These are phyloP conservation scores for Phyllotreta cruciferae DNA, from an alignment of 2,888 invertebrate genomes.

Conservation along the genomic window DNA sequence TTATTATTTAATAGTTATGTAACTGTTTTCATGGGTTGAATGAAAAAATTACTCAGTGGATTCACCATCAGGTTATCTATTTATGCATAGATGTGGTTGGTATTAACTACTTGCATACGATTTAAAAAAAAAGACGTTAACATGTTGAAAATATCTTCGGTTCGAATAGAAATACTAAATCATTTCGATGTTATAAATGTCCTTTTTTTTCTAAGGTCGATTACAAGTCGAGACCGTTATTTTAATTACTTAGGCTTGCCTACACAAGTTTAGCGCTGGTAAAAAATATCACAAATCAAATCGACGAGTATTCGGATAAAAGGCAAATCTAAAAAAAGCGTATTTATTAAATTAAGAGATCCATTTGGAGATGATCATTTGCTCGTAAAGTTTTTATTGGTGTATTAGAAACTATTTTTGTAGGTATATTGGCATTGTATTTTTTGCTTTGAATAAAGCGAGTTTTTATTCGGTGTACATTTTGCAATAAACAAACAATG, in stretches of 20 bases:
- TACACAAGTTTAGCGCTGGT: slow-evolving; percentile 7
- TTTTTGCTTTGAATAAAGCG: too few species aligned
- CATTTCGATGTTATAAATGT: slow-evolving; percentile 15
- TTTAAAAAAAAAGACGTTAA: slow-evolving; percentile 3
- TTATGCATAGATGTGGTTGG: neutral
- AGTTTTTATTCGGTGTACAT: too few species aligned
- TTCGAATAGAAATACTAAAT: slow-evolving; percentile 18
- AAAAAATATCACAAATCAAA: slow-evolving; percentile 13
- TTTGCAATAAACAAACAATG: too few species aligned
- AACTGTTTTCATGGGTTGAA: too few species aligned
- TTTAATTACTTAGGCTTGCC: slow-evolving; percentile 19
- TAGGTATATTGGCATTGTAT: too few species aligned
- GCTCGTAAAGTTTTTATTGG: too few species aligned
- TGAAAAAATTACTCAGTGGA: too few species aligned
- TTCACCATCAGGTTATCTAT: too few species aligned
- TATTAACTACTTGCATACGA: slow-evolving; percentile 8
- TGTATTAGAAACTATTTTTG: too few species aligned
- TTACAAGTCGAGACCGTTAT: slow-evolving; percentile 18
- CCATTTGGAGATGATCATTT: too few species aligned
- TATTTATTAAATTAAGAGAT: too few species aligned
- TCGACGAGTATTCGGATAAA: slow-evolving; percentile 9
- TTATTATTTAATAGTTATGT: too few species aligned
- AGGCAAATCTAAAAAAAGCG: neutral
- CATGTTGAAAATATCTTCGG: slow-evolving; percentile 10
- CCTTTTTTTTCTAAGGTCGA: slow-evolving; percentile 17